Evolutionary conservation across 2,797 vertebrate species (phyloP).

Genomic region (Sebastes umbrosus): DNA sequence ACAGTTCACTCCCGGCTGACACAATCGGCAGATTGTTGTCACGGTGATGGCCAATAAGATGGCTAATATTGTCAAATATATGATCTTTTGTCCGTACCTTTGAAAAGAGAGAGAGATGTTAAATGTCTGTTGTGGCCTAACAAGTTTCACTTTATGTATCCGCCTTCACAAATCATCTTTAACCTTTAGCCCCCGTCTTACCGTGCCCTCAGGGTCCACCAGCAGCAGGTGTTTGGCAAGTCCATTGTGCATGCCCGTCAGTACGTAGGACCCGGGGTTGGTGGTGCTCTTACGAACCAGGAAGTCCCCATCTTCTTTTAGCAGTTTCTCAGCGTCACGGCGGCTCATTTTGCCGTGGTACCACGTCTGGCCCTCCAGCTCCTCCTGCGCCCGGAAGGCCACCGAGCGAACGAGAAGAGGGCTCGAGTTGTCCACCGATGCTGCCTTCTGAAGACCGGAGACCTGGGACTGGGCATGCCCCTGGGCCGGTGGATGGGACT

Average conservation of each 20-base stretch:
- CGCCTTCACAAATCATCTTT: background rate
- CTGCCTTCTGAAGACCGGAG: constrained; percentile 83
- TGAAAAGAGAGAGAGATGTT: constrained; percentile 30
- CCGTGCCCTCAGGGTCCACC: constrained; percentile 96
- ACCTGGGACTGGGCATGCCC: constrained; percentile 66
- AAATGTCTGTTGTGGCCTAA: background rate
- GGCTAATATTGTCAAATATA: constrained; percentile 96
- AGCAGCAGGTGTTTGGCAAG: constrained; percentile 95
- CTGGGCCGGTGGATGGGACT: constrained; percentile 81
- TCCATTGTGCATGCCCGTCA: constrained; percentile 95
- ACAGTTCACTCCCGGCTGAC: constrained; percentile 96
- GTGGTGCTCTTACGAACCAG: constrained; percentile 96
- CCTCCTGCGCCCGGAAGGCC: constrained; percentile 83
- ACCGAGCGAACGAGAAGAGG: constrained; percentile 84
- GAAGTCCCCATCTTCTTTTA: constrained; percentile 93
- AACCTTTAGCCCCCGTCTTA: constrained; percentile 74
- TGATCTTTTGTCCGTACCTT: constrained; percentile 98
- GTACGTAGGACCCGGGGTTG: constrained; percentile 93
- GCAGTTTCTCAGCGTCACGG: constrained; percentile 92
- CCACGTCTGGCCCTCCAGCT: constrained; percentile 90
- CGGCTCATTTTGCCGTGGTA: constrained; percentile 96
- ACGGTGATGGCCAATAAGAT: constrained; percentile 96
- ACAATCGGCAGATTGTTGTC: constrained; percentile 96
- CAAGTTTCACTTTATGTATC: background rate
- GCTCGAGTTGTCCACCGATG: constrained; percentile 87